A percentile compares a stretch with the other conserved stretches of the same genome.
phyloP scores from a whole-genome alignment of 2,113 vertebrate genomes.

The Rissa tridactyla region DNA sequence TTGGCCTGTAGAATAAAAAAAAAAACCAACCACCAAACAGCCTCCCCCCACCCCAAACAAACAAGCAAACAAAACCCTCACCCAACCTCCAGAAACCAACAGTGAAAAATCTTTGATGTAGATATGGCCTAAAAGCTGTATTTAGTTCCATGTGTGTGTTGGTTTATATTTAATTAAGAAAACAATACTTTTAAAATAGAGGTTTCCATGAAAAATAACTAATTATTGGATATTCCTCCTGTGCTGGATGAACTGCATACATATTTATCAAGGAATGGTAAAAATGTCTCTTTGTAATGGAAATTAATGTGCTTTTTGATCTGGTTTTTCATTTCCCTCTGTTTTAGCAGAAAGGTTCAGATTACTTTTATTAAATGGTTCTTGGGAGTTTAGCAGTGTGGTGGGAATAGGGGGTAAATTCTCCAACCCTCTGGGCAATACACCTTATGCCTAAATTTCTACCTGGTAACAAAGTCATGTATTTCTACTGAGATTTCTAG shows the following conservation, averaged over 20 bases:
- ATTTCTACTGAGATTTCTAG: constrained; percentile 7
- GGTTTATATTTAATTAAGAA: background rate
- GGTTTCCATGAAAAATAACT: background rate
- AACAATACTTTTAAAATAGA: background rate
- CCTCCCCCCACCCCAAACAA: background rate
- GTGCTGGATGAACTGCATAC: background rate
- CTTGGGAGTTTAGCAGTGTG: background rate
- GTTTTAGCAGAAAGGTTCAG: background rate
- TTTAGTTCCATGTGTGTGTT: background rate
- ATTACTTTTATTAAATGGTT: background rate
- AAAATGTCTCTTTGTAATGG: constrained; percentile 1
- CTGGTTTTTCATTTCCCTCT: background rate
- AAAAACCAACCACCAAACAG: background rate
- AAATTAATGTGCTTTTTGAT: background rate
- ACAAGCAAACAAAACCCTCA: background rate
- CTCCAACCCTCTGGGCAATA: background rate
- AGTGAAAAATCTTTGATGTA: background rate
- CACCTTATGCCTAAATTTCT: background rate
- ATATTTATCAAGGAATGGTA: background rate
- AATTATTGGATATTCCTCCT: background rate
- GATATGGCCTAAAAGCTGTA: background rate
- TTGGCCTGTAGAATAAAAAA: background rate
- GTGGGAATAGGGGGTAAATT: background rate
- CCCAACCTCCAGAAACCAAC: background rate
- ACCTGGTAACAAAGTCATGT: background rate